Evolutionary conservation across 2,113 vertebrate genomes (phyloP), one percentile per base, ranked within the genome.

Genomic region (Dipodomys stephensi): DNA sequence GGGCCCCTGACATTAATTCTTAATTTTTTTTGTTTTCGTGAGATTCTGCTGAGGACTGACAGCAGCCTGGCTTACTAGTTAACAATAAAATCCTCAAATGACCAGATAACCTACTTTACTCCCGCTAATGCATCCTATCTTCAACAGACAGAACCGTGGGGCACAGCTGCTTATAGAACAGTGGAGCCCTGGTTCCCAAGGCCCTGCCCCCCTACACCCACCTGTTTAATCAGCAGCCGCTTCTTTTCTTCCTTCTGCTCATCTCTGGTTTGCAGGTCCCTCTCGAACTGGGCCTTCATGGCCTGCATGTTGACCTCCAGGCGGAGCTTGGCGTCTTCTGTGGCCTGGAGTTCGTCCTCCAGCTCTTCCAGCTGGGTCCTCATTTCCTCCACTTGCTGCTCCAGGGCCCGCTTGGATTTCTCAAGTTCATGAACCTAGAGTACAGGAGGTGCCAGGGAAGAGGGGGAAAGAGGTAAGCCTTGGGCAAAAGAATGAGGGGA

Each of bases 251-350:
- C 99, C 7, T 99, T 99, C 98, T 99, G 99, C 69, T 99, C 99
- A 7, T 99, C 99, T 82, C 98, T 98, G 96, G 98, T 97, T 91
- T 99, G 99, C 84, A 99, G 96, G 94, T 99, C 99, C 74, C 99
- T 97, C 93, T 99, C 99, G 78, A 99, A 99, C 98, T 99, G 99
- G 49, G 99, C 99, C 97, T 99, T 99, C 99, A 99, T 99, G 88
- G 99, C 99, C 98, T 99, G 99, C 99, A 99, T 99, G 98, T 99
- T 99, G 97, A 99, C 99, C 97, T 99, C 99, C 96, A 99, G 97
- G 7, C 99, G 99, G 13, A 99, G 98, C 83, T 99, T 99, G 95
- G 99, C 99, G 4, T 99, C 99, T 88, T 99, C 99, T 0, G 99
- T 99, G 79, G 99, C 99, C 98, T 99, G 99, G 25, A 99, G 98